Evolutionary conservation across 2,888 invertebrate species (phyloP).

Genomic region (Lordiphosa andalusiaca): DNA sequence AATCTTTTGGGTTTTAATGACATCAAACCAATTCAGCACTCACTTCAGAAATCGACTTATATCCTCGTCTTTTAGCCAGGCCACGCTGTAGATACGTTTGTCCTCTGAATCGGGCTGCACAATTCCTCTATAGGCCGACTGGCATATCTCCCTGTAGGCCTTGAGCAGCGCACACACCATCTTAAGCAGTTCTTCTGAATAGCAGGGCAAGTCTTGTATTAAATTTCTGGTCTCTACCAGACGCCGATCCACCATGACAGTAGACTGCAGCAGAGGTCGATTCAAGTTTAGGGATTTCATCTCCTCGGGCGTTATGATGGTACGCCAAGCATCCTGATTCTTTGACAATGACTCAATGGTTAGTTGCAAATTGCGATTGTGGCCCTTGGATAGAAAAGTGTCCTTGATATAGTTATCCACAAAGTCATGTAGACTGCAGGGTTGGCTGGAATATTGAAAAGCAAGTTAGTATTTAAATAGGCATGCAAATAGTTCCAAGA

Average conservation of each 20-base stretch:
- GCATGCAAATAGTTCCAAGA: too few relatives aligned
- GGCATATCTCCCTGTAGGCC: constrained; percentile 88
- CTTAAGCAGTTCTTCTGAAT: constrained; percentile 87
- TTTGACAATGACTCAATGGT: constrained; percentile 87
- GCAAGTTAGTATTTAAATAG: neutral
- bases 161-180: constrained; percentile 86
- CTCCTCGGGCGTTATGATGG: constrained; percentile 86
- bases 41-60: constrained; percentile 95
- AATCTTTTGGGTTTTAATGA: neutral
- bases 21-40: constrained; percentile 27
- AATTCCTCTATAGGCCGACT: constrained; percentile 87
- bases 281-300: constrained; percentile 84
- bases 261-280: constrained; percentile 86
- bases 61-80: constrained; percentile 96
- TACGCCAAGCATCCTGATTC: constrained; percentile 89
- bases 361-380: constrained; percentile 81
- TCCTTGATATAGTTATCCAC: constrained; percentile 92
- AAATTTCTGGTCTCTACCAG: constrained; percentile 84
- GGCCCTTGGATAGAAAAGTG: constrained; percentile 90
- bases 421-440: constrained; percentile 91
- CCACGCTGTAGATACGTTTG: constrained; percentile 89
- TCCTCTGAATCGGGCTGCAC: constrained; percentile 90
- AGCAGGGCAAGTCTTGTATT: constrained; percentile 87
- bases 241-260: constrained; percentile 85
- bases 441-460: constrained; percentile 79